Conservation (phyloP, 2,113 vertebrate species). For the Brienomyrus brachyistius region DNA sequence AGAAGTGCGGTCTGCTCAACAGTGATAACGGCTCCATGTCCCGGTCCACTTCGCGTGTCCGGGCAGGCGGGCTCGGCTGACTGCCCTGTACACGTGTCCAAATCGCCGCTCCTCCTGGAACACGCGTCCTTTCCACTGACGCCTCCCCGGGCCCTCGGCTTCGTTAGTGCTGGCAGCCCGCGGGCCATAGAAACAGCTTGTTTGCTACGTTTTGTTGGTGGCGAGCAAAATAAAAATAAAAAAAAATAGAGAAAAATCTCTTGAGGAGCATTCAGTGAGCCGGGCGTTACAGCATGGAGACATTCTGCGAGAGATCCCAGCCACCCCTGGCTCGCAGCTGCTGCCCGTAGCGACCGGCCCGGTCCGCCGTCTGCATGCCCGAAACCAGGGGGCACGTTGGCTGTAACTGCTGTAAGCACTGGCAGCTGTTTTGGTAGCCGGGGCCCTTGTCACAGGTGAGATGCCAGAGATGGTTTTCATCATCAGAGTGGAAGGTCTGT, state of each 20-base stretch:
- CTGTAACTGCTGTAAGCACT: too few relatives aligned
- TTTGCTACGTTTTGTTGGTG: neutral
- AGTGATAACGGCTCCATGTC: neutral
- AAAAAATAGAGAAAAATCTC: neutral
- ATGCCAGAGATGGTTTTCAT: too few relatives aligned
- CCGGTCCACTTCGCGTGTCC: neutral
- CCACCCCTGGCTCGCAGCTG: too few relatives aligned
- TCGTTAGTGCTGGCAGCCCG: neutral
- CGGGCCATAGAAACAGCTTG: neutral
- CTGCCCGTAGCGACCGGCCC: neutral
- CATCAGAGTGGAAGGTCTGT: too few relatives aligned
- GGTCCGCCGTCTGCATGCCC: neutral
- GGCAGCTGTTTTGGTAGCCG: too few relatives aligned
- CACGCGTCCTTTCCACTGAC: neutral
- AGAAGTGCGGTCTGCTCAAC: neutral
- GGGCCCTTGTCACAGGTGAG: too few relatives aligned
- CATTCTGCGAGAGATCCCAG: too few relatives aligned
- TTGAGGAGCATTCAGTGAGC: neutral
- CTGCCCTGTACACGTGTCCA: conserved; percentile 2
- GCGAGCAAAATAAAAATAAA: neutral
- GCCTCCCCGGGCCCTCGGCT: neutral
- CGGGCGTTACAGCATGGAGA: neutral
- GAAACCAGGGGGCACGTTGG: too few relatives aligned
- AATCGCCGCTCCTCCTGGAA: neutral
- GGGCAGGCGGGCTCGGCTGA: neutral